Percentiles rank a stretch among this genome's conserved stretches.
These are phyloP conservation scores for Himalopsyche tibetana DNA, from an alignment of 2,888 invertebrate genomes.

Conservation along the genomic window DNA sequence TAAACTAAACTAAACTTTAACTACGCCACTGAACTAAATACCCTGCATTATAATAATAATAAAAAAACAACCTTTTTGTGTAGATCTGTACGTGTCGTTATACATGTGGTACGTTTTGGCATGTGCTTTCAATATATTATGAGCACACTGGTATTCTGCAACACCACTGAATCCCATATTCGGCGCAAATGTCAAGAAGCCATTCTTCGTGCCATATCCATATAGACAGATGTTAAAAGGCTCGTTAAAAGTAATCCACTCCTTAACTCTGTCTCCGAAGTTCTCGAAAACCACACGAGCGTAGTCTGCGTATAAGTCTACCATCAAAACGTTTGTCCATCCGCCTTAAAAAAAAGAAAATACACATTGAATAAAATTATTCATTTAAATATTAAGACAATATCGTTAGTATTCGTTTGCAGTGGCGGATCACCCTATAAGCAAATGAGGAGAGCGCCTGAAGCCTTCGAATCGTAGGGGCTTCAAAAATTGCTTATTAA, in stretches of 20 bases:
- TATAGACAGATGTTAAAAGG: slow-evolving; percentile 74
- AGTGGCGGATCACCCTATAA: no score
- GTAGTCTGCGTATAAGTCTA: slow-evolving; percentile 79
- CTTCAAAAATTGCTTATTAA: no score
- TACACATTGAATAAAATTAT: no score
- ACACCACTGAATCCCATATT: slow-evolving; percentile 75
- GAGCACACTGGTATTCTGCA: slow-evolving; percentile 80
- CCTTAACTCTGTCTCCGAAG: slow-evolving; percentile 74
- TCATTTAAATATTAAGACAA: no score
- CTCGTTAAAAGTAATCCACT: slow-evolving; percentile 83
- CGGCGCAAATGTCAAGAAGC: slow-evolving; percentile 74
- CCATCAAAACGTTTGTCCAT: slow-evolving; percentile 80
- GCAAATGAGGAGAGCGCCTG: no score
- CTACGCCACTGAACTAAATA: no score
- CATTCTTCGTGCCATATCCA: slow-evolving; percentile 77
- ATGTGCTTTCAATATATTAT: slow-evolving; percentile 81
- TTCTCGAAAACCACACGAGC: slow-evolving; percentile 75
- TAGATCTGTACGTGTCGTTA: slow-evolving; percentile 67
- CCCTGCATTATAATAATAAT: no score
- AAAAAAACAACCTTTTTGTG: slow-evolving; percentile 67
- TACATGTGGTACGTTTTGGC: slow-evolving; percentile 80
- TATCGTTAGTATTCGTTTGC: no score
- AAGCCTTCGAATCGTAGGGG: no score
- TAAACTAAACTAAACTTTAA: no score
- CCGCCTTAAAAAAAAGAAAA: slow-evolving; percentile 68